A percentile compares a stretch with the other conserved stretches of the same genome.
phyloP scores from a whole-genome alignment of 2,888 invertebrate genomes.

The Cremastobaeus sp. region DNA sequence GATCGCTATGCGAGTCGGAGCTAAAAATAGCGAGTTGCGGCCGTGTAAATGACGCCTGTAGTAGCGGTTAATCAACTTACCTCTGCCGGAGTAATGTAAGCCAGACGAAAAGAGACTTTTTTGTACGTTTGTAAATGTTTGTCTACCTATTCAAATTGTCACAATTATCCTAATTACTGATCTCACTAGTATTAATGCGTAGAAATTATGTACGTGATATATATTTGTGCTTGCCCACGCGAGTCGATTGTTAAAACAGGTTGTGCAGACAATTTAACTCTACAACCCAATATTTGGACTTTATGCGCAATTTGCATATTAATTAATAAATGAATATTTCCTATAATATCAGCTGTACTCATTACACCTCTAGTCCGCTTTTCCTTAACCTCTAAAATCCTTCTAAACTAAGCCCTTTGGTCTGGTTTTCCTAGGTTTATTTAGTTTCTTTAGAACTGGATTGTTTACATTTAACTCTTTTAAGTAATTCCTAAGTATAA shows the following conservation, averaged over 20 bases:
- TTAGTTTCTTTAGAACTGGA: too few relatives aligned
- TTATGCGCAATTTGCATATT: conserved; percentile 41
- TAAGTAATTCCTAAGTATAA: too few relatives aligned
- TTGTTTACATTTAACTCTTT: too few relatives aligned
- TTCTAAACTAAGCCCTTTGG: too few relatives aligned
- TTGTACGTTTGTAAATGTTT: conserved; percentile 39
- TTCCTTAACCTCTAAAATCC: too few relatives aligned
- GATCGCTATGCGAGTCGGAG: conserved; percentile 3
- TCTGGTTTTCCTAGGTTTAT: too few relatives aligned
- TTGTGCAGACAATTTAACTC: conserved; percentile 44
- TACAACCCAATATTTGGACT: conserved; percentile 53
- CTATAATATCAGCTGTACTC: too few relatives aligned
- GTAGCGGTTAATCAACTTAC: conserved; percentile 16
- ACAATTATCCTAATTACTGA: conserved; percentile 52
- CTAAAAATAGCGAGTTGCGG: conserved; percentile 19
- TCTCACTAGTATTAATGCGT: conserved; percentile 58
- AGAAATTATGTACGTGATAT: conserved; percentile 43
- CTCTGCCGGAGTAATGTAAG: conserved; percentile 19
- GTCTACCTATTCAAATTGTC: conserved; percentile 39
- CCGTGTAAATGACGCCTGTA: conserved; percentile 14
- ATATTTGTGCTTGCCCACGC: conserved; percentile 28
- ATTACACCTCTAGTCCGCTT: too few relatives aligned
- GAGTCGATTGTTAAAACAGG: conserved; percentile 29
- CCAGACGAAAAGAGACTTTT: conserved; percentile 57
- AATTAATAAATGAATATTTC: conserved; percentile 41